Conservation (phyloP, 2,797 vertebrate species). For the Peromyscus aztecus region DNA sequence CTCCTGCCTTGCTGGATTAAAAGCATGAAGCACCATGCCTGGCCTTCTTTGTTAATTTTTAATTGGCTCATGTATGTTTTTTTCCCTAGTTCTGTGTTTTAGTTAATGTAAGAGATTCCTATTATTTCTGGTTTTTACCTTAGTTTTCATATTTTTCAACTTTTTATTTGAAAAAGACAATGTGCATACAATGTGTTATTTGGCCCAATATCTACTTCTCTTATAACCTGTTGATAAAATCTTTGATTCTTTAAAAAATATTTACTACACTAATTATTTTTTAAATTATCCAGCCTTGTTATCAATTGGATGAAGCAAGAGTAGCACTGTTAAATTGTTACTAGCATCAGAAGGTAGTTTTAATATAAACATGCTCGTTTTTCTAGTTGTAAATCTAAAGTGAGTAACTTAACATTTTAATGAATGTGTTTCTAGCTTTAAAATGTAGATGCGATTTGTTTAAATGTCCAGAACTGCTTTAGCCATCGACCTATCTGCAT, state of each 20-base stretch:
- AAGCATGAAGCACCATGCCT: not conserved
- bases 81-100: not conserved
- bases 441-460: conserved; percentile 1
- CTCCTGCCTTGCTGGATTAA: not conserved
- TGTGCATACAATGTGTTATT: not conserved
- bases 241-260: not conserved
- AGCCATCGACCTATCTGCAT: not conserved
- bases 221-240: not conserved
- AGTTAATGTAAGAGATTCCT: not conserved
- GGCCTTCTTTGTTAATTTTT: not conserved
- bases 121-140: not conserved
- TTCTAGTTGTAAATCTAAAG: conserved; percentile 12
- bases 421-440: conserved; percentile 27
- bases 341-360: not conserved
- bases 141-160: not conserved
- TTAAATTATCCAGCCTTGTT: not conserved
- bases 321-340: not conserved
- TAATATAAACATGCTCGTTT: not conserved
- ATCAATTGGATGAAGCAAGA: not conserved
- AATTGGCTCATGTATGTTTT: not conserved
- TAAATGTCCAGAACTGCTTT: not conserved
- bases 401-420: not conserved
- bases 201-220: not conserved
- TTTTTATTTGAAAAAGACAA: not conserved
- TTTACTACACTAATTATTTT: not conserved